Evolutionary conservation across 2,797 vertebrate species (phyloP), one percentile per base, ranked within the genome.

Genomic region (Nasua narica): DNA sequence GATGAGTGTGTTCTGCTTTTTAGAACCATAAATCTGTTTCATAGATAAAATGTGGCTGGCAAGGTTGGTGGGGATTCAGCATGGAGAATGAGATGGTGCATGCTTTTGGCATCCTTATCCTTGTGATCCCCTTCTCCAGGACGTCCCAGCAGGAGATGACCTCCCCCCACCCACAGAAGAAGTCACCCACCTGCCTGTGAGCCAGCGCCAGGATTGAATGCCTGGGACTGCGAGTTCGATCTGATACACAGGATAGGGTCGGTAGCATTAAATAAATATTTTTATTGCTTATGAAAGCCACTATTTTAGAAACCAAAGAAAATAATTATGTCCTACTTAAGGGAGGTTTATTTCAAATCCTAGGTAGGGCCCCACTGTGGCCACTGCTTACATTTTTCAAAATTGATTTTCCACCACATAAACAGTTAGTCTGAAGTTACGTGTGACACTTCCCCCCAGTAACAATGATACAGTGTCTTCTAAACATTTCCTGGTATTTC

Each of bases 301-400:
- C 91, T 98, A 98, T 98, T 98, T 98, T 97, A 97, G 97, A 98
- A 98, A 98, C 95, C 97, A 98, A 97, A 97, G 97, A 98, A 98
- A 98, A 99, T 98, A 98, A 98, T 98, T 98, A 98, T 97, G 98
- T 97, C 95, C 85, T 98, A 94, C 97, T 98, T 98, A 96, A 97
- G 96, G 97, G 96, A 98, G 93, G 97, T 98, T 98, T 98, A 98
- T 98, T 98, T 98, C 97, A 98, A 98, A 98, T 98, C 95, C 82
- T 95, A 98, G 96, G 90, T 96, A 97, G 93, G 97, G 97, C 91
- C 97, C 98, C 95, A 85, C 95, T 95, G 98, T 94, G 97, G 96
- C 97, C 96, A 97, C 92, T 95, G 97, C 98, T 98, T 98, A 98
- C 94, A 98, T 98, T 98, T 98, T 98, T 98, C 98, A 97, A 98